Evolutionary conservation across 2,797 vertebrate genomes (phyloP).

Genomic region (Clarias laeviceps): DNA sequence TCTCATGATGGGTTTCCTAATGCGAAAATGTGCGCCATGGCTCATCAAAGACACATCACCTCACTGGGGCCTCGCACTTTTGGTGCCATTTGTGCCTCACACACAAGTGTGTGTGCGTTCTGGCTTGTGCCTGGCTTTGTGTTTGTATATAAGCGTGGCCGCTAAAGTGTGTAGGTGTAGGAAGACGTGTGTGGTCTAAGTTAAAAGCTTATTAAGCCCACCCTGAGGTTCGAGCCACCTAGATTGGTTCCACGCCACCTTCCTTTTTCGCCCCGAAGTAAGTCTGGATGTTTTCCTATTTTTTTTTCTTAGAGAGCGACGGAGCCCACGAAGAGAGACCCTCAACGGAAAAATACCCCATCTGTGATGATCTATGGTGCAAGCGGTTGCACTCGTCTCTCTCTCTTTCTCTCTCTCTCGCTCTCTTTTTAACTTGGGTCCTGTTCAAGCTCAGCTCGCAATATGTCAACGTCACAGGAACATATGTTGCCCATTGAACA

Average conservation of each 20-base stretch:
- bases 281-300: conserved; percentile 24
- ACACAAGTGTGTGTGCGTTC: conserved; percentile 53
- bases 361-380: conserved; percentile 66
- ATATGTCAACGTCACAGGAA: conserved; percentile 72
- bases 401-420: conserved; percentile 58
- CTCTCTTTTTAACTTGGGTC: conserved; percentile 66
- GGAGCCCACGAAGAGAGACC: conserved; percentile 40
- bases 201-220: conserved; percentile 56
- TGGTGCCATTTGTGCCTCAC: neutral
- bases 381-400: conserved; percentile 17
- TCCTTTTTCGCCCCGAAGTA: conserved; percentile 19
- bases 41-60: conserved; percentile 72
- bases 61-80: conserved; percentile 54
- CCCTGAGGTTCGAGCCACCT: conserved; percentile 54
- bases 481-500: conserved; percentile 66
- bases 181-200: conserved; percentile 70
- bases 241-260: conserved; percentile 59
- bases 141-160: conserved; percentile 41
- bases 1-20: conserved; percentile 54
- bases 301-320: conserved; percentile 25
- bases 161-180: conserved; percentile 42
- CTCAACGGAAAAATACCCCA: conserved; percentile 58
- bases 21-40: conserved; percentile 57
- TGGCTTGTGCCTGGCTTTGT: conserved; percentile 55
- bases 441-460: conserved; percentile 61